Evolutionary conservation across 2,797 vertebrate genomes (phyloP).

Genomic region (Peromyscus attwateri): DNA sequence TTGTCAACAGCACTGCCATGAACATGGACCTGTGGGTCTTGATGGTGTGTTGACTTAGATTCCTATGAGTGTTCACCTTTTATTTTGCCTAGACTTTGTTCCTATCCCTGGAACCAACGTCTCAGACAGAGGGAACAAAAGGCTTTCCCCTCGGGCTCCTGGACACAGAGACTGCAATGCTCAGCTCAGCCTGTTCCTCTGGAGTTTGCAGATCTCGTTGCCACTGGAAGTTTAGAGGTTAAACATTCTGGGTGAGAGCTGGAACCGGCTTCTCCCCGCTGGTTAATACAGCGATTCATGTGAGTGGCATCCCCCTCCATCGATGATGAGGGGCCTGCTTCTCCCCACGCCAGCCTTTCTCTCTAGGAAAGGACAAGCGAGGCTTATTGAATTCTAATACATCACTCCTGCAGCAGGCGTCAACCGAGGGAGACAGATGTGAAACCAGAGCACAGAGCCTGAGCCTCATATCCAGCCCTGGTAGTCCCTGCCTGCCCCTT

Average conservation of each 20-base stretch:
- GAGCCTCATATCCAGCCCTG: not conserved
- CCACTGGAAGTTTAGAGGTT: conserved; percentile 63
- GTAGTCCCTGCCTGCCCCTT: not conserved
- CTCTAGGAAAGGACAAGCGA: conserved; percentile 65
- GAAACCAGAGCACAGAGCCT: conserved; percentile 30
- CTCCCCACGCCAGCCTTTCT: not conserved
- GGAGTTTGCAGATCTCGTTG: conserved; percentile 6
- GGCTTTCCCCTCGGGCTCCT: not conserved
- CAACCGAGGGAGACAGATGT: conserved; percentile 55
- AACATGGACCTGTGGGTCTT: not conserved
- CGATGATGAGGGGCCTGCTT: conserved; percentile 22
- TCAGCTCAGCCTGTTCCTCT: not conserved
- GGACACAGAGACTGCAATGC: not conserved
- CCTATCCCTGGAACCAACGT: not conserved
- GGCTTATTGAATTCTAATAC: conserved; percentile 64
- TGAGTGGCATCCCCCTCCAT: conserved; percentile 54
- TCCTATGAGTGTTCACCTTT: not conserved
- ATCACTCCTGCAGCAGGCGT: conserved; percentile 54
- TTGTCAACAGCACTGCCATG: not conserved
- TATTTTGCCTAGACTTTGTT: not conserved
- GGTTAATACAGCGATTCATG: conserved; percentile 77
- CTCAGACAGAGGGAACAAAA: not conserved
- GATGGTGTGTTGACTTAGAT: not conserved
- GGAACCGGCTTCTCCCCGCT: conserved; percentile 38
- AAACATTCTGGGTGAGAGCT: conserved; percentile 43